Evolutionary conservation across 2,797 vertebrate genomes (phyloP).

Genomic region (Hyperoplus immaculatus): DNA sequence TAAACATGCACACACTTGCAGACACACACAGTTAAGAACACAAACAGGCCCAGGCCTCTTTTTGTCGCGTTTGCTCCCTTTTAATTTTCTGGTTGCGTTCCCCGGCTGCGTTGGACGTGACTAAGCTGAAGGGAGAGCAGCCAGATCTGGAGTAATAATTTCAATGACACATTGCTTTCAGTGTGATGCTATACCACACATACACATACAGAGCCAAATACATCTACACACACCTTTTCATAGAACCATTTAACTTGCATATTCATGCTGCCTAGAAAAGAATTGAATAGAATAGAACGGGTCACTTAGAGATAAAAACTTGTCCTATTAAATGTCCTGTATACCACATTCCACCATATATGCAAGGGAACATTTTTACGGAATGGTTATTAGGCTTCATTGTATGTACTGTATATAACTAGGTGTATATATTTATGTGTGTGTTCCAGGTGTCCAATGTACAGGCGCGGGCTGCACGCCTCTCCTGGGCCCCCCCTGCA

Average conservation of each 20-base stretch:
- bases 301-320: background rate
- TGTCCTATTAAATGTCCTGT: background rate
- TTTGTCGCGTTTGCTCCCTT: background rate
- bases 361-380: background rate
- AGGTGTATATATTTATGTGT: background rate
- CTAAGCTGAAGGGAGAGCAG: background rate
- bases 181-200: background rate
- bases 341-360: background rate
- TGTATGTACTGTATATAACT: background rate
- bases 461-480: slow-evolving; percentile 90
- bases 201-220: background rate
- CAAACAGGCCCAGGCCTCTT: background rate
- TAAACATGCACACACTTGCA: slow-evolving; percentile 44
- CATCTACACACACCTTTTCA: fast-evolving
- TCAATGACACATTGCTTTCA: background rate
- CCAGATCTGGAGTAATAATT: slow-evolving; percentile 1
- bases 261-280: background rate
- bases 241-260: background rate
- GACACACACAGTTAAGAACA: slow-evolving; percentile 3
- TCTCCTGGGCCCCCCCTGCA: slow-evolving; percentile 92
- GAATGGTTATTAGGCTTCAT: background rate
- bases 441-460: slow-evolving; percentile 90
- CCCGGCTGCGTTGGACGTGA: background rate
- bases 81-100: background rate
- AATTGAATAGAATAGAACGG: background rate